Percentiles rank a stretch among this genome's conserved stretches.
Conservation (phyloP, 2,797 vertebrate genomes). For the Syncerus caffer region DNA sequence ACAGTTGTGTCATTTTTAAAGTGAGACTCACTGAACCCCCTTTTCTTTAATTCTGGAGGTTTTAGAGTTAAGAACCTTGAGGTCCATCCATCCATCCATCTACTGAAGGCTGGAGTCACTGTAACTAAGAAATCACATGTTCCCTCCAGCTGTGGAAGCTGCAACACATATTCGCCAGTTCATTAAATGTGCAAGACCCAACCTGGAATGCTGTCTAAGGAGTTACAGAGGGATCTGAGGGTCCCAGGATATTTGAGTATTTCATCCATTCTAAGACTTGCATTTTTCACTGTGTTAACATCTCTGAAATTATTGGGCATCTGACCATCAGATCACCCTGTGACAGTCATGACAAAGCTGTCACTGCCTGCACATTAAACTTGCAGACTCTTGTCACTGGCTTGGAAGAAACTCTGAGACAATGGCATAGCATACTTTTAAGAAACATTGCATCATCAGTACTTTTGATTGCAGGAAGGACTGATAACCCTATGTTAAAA, state of each 20-base stretch:
- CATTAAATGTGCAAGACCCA: neutral
- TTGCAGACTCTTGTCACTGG: neutral
- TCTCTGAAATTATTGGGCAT: neutral
- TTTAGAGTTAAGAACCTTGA: neutral
- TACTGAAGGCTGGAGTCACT: neutral
- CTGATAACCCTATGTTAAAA: neutral
- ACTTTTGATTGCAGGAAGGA: neutral
- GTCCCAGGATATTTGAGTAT: neutral
- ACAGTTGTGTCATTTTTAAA: neutral
- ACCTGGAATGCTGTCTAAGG: neutral
- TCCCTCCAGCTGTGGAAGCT: neutral
- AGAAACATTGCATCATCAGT: neutral
- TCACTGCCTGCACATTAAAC: neutral
- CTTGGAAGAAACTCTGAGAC: neutral
- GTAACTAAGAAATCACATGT: neutral
- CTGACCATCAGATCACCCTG: neutral
- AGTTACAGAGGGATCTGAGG: neutral
- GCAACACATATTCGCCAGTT: accelerated
- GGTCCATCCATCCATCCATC: neutral
- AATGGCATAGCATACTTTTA: neutral
- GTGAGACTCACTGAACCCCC: neutral
- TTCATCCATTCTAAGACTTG: neutral
- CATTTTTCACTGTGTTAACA: neutral
- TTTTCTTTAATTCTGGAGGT: neutral
- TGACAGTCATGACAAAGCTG: neutral